A percentile compares a stretch with the other conserved stretches of the same genome.
Evolutionary conservation across 2,888 invertebrate species (phyloP).

Genomic region (Deroplatys truncata): DNA sequence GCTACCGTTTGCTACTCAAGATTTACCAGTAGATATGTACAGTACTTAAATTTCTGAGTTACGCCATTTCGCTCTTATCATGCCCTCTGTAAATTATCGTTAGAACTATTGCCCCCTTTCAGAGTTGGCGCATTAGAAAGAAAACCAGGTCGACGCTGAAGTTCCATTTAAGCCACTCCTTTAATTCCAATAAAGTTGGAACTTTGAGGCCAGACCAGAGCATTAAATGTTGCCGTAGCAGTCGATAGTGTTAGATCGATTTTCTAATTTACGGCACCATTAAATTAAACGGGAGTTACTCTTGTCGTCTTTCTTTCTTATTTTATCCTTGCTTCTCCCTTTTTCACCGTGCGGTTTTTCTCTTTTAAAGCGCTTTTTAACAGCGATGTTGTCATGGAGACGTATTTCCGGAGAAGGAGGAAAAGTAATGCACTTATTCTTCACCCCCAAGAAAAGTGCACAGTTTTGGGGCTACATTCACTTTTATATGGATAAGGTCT

Average conservation of each 20-base stretch:
- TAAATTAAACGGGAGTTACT: conserved; percentile 45
- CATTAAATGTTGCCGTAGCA: conserved; percentile 13
- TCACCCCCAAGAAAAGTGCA: neutral
- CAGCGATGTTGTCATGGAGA: neutral
- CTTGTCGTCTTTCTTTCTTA: conserved; percentile 22
- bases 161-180: neutral
- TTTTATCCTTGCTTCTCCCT: neutral
- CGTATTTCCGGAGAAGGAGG: neutral
- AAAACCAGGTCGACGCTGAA: neutral
- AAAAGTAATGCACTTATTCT: neutral
- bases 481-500: neutral
- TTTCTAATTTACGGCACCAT: conserved; percentile 45
- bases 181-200: conserved; percentile 19
- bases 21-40: neutral
- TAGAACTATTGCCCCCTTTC: neutral
- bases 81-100: neutral
- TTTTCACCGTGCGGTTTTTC: neutral
- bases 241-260: conserved; percentile 43
- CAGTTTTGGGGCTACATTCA: neutral
- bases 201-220: neutral
- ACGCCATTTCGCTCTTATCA: neutral
- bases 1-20: no score
- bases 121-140: neutral
- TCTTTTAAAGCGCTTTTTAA: neutral
- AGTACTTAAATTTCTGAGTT: neutral